Base-by-base conservation (phyloP, 2,113 vertebrate species). In the Capricornis sumatraensis region DNA sequence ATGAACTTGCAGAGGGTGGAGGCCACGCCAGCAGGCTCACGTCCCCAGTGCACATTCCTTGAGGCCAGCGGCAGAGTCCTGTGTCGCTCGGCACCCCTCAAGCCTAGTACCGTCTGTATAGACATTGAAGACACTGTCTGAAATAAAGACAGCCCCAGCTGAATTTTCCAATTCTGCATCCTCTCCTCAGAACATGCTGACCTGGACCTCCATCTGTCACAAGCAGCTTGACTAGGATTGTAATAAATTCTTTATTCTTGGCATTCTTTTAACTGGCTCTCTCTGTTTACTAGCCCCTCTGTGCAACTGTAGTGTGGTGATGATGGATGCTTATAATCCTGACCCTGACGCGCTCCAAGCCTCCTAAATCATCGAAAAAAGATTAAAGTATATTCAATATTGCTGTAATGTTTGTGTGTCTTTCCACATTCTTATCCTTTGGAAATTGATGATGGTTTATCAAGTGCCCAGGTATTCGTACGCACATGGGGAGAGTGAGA, bases 281-380 rank as follows among this genome's bases (percentile, higher is more conserved):
- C 60, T 97, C 60, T 97, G 43, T 97, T 97, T 96, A 97, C 97
- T 78, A 74, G 82, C 71, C 83, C 86, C 82, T 91, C 95, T 45
- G n/a, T 97, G 96, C 71, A 79, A 1, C 86, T 67, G 55, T 57
- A 40, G 86, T 71, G 45, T 92, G 78, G 58, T 52, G 55, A 53
- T 95, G 97, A 98, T 96, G 82, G 97, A 98, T 97, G 96, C 78
- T 97, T 97, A 47, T 96, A 91, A 94, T 91, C 92, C 97, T 98
- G 97, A 97, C 96, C 97, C 96, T 91, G 93, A 97, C 88, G 89
- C 79, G 74, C 95, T 93, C 95, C 57, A 50, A 45, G 93, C 57
- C 94, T 89, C 76, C 97, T 98, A 97, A 98, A 97, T 97, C 94
- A 97, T 97, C 76, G 89, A 64, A 97, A 96, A 92, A 91, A 97